These are phyloP conservation scores for Anoplopoma fimbria DNA, from an alignment of 2,113 vertebrate genomes.

Conservation along the genomic window DNA sequence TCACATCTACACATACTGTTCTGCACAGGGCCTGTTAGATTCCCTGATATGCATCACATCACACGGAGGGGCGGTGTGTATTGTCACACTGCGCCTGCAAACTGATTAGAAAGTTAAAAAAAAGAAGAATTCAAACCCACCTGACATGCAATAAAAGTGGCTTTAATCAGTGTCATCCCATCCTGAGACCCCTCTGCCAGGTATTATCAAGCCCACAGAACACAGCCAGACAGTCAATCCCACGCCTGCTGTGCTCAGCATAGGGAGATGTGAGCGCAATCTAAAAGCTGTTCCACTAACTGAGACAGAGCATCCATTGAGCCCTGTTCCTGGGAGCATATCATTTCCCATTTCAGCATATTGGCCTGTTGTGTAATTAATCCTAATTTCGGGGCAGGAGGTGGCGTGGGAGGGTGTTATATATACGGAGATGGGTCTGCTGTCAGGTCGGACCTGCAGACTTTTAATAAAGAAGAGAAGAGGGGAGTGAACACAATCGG, in stretches of 20 bases:
- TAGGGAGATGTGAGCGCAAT: slow-evolving; percentile 62
- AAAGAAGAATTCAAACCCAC: slow-evolving; percentile 13
- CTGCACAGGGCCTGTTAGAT: background rate
- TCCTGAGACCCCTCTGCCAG: slow-evolving; percentile 29
- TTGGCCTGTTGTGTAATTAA: slow-evolving; percentile 75
- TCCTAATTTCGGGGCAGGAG: slow-evolving; percentile 71
- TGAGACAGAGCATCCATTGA: slow-evolving; percentile 65
- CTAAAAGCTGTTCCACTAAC: slow-evolving; percentile 70
- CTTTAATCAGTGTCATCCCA: slow-evolving; percentile 65
- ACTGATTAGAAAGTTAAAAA: slow-evolving; percentile 38
- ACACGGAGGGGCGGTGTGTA: background rate
- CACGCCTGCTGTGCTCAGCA: slow-evolving; percentile 67
- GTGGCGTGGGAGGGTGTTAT: slow-evolving; percentile 43
- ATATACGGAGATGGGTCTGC: slow-evolving; percentile 39
- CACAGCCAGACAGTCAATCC: slow-evolving; percentile 39
- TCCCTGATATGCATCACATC: background rate
- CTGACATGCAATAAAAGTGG: slow-evolving; percentile 37
- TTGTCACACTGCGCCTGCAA: slow-evolving; percentile 12
- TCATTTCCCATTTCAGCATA: slow-evolving; percentile 74
- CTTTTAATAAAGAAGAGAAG: slow-evolving; percentile 62
- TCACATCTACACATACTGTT: background rate
- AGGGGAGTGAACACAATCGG: slow-evolving; percentile 30
- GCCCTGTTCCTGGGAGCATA: slow-evolving; percentile 56
- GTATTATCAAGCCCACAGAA: slow-evolving; percentile 40
- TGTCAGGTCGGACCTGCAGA: slow-evolving; percentile 45